Percentiles rank a stretch among this genome's conserved stretches.
phyloP scores from a whole-genome alignment of 2,888 invertebrate genomes.

The Cerceris rybyensis region DNA sequence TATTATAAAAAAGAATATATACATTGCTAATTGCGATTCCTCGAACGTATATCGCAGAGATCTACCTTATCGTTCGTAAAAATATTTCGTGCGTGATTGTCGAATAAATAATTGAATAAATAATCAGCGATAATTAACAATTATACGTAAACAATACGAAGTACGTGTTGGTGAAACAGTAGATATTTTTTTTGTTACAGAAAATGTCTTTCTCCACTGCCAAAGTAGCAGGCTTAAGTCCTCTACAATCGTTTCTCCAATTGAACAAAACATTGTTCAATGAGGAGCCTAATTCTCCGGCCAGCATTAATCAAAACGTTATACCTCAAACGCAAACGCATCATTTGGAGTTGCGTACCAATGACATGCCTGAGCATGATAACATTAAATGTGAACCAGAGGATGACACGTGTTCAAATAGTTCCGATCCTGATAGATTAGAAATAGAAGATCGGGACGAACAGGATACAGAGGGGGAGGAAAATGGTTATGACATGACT shows the following conservation, averaged over 20 bases:
- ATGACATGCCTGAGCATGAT: conserved; percentile 68
- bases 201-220: conserved; percentile 80
- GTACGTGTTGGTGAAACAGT: not conserved
- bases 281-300: conserved; percentile 78
- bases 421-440: conserved; percentile 89
- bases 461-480: conserved; percentile 76
- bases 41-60: conserved; percentile 7
- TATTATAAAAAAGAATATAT: conserved; percentile 21
- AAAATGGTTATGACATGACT: conserved; percentile 78
- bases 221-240: conserved; percentile 78
- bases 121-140: not conserved
- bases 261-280: conserved; percentile 78
- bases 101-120: not conserved
- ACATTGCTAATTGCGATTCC: conserved; percentile 38
- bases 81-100: too few relatives aligned
- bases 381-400: conserved; percentile 83
- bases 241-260: conserved; percentile 78
- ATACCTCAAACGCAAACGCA: conserved; percentile 78
- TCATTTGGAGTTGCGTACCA: conserved; percentile 73
- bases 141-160: not conserved
- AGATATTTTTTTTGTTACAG: conserved; percentile 59
- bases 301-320: conserved; percentile 79
- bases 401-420: conserved; percentile 87
- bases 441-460: conserved; percentile 85
- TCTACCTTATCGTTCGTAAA: conserved; percentile 19